A percentile compares a stretch with the other conserved stretches of the same genome.
Evolutionary conservation across 2,113 vertebrate genomes (phyloP).

Genomic region (Marmota monax): DNA sequence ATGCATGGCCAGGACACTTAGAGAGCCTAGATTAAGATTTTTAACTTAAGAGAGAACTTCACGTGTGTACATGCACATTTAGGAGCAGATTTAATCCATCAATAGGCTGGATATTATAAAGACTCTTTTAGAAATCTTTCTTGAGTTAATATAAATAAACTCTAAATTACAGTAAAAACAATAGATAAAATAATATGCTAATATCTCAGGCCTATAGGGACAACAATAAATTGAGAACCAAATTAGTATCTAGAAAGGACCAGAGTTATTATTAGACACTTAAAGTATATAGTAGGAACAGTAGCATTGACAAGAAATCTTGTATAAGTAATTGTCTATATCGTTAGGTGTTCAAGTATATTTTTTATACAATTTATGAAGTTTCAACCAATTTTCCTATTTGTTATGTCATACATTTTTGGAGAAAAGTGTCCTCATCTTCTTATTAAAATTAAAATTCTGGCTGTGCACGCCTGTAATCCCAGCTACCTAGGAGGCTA

Average conservation of each 20-base stretch:
- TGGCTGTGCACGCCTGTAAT: too few species aligned
- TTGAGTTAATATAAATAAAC: too few species aligned
- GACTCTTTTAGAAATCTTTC: too few species aligned
- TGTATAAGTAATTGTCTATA: background rate
- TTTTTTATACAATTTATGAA: background rate
- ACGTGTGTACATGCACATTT: background rate
- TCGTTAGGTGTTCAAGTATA: background rate
- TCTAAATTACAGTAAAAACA: background rate
- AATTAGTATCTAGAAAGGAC: background rate
- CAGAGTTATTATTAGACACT: background rate
- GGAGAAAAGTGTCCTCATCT: too few species aligned
- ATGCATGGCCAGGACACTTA: too few species aligned
- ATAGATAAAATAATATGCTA: background rate
- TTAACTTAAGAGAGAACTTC: background rate
- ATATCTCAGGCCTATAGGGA: background rate
- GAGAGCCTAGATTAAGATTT: background rate
- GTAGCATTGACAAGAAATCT: background rate
- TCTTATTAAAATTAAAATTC: too few species aligned
- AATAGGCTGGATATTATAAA: too few species aligned
- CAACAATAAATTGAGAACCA: background rate
- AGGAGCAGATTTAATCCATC: background rate
- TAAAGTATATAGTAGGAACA: background rate
- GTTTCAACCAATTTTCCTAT: too few species aligned
- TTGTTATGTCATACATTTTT: too few species aligned
- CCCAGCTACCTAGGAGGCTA: too few species aligned